Evolutionary conservation across 2,888 invertebrate genomes (phyloP).

Genomic region (Boloria euphrosyne): DNA sequence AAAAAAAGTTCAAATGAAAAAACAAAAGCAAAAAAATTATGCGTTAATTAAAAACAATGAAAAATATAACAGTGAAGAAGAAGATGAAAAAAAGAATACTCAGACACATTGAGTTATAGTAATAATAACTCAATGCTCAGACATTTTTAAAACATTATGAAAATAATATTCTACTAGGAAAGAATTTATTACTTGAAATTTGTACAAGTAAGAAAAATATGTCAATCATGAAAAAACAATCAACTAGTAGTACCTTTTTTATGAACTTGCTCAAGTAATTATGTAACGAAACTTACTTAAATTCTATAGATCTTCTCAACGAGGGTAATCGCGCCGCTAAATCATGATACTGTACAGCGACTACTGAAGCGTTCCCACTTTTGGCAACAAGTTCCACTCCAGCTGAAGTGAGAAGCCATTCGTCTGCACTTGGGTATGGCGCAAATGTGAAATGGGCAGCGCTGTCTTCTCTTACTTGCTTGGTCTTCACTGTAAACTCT

Average conservation of each 20-base stretch:
- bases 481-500: constrained; percentile 63
- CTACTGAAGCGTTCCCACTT: constrained; percentile 62
- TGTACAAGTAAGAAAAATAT: too few relatives aligned
- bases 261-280: too few relatives aligned
- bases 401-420: constrained; percentile 66
- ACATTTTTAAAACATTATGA: too few relatives aligned
- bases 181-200: too few relatives aligned
- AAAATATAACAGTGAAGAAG: neutral
- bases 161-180: too few relatives aligned
- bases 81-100: neutral
- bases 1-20: neutral
- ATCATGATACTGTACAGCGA: constrained; percentile 84
- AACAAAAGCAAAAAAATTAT: neutral
- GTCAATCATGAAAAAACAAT: too few relatives aligned
- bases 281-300: constrained; percentile 77
- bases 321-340: constrained; percentile 84
- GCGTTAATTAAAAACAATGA: neutral
- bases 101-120: too few relatives aligned
- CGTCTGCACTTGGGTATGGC: constrained; percentile 50
- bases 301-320: constrained; percentile 81
- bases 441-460: constrained; percentile 65
- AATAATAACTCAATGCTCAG: too few relatives aligned
- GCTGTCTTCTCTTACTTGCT: constrained; percentile 57
- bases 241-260: too few relatives aligned
- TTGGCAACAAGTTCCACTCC: constrained; percentile 64